Evolutionary conservation across 2,797 vertebrate genomes (phyloP).

Genomic region (Sciurus carolinensis): DNA sequence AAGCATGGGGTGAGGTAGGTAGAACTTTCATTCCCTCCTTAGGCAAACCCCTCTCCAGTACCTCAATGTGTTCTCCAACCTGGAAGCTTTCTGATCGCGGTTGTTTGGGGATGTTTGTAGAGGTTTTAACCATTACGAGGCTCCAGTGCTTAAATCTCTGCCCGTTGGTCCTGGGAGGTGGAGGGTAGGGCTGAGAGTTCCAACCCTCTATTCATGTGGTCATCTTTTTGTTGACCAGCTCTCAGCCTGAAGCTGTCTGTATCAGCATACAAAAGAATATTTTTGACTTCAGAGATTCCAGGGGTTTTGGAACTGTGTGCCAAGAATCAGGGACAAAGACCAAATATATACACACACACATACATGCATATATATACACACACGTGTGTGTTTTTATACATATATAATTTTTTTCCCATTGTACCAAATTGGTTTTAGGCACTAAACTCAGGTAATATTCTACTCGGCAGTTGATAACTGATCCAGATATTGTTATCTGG

Average conservation of each 20-base stretch:
- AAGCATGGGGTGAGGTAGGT: rapidly evolving
- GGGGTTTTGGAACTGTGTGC: not conserved
- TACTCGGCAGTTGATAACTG: not conserved
- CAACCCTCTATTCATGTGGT: not conserved
- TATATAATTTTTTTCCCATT: not conserved
- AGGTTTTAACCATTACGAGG: not conserved
- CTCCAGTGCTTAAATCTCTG: not conserved
- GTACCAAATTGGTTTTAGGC: not conserved
- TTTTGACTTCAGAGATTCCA: not conserved
- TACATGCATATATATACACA: no score
- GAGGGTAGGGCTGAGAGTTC: not conserved
- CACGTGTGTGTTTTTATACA: not conserved
- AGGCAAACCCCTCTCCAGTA: not conserved
- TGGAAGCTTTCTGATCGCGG: not conserved
- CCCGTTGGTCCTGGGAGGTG: not conserved
- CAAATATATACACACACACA: no score
- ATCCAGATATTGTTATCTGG: not conserved
- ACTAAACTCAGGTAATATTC: not conserved
- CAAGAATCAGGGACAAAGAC: not conserved
- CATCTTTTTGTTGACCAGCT: not conserved
- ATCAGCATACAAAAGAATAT: not conserved
- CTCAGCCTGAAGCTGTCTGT: not conserved
- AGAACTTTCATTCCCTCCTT: not conserved
- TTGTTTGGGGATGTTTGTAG: not conserved
- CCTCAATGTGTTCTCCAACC: not conserved